phyloP scores from a whole-genome alignment of 2,888 invertebrate species.

The Drosophila mimica region DNA sequence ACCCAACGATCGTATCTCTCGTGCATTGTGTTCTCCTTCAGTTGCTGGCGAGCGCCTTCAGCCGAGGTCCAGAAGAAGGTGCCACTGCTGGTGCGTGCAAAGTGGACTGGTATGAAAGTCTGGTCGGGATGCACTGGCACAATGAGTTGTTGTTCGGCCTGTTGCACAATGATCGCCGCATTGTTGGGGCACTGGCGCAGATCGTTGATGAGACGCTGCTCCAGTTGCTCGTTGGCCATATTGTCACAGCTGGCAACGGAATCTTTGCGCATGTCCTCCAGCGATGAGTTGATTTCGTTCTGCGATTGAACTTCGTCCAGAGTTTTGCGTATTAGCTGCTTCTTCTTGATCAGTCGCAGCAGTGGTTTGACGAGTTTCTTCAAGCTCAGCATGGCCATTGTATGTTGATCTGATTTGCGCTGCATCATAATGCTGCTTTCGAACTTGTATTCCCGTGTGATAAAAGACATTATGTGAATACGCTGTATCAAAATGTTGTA shows the following conservation, averaged over 20 bases:
- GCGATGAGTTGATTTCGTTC: conserved; percentile 81
- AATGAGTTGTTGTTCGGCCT: conserved; percentile 85
- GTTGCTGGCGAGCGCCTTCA: conserved; percentile 65
- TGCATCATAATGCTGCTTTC: conserved; percentile 72
- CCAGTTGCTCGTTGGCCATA: conserved; percentile 90
- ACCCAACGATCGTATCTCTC: conserved; percentile 82
- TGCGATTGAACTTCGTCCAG: conserved; percentile 82
- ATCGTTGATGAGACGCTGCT: conserved; percentile 90
- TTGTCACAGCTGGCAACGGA: conserved; percentile 82
- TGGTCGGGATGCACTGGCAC: conserved; percentile 79
- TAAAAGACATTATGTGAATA: conserved; percentile 75
- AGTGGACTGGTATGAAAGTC: conserved; percentile 88
- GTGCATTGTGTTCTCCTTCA: conserved; percentile 53
- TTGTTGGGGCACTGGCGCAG: conserved; percentile 88
- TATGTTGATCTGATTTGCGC: conserved; percentile 82
- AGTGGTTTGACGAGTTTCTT: conserved; percentile 83
- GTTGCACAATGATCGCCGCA: conserved; percentile 89
- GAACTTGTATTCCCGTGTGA: conserved; percentile 84
- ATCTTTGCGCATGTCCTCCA: conserved; percentile 84
- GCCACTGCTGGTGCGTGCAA: conserved; percentile 91
- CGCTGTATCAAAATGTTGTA: conserved; percentile 15
- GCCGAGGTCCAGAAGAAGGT: conserved; percentile 93
- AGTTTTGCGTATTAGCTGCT: conserved; percentile 81
- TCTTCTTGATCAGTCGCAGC: conserved; percentile 82
- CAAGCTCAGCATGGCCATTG: conserved; percentile 80